phyloP scores from a whole-genome alignment of 2,888 invertebrate species.

The Eubasilissa splendida region DNA sequence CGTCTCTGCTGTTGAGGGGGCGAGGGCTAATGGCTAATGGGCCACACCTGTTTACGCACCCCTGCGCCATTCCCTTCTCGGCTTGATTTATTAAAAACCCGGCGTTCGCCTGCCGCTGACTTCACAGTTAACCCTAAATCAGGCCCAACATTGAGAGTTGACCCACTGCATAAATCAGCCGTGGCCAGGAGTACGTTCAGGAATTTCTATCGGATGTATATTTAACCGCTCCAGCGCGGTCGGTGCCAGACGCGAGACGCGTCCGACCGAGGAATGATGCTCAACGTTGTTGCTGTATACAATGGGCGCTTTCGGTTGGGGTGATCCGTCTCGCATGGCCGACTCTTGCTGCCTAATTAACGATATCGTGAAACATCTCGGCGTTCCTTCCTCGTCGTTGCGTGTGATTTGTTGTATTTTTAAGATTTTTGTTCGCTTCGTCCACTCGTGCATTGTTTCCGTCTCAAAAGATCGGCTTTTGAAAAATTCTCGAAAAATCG shows the following conservation, averaged over 20 bases:
- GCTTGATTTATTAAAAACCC: too few species aligned
- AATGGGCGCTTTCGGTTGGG: not conserved
- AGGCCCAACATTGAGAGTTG: not conserved
- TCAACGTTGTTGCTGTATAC: not conserved
- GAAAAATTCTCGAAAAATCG: too few species aligned
- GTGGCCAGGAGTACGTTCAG: constrained; percentile 3
- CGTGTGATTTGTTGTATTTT: too few species aligned
- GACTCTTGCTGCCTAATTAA: constrained; percentile 11
- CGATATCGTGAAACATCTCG: not conserved
- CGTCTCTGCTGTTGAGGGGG: too few species aligned
- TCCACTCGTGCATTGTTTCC: too few species aligned
- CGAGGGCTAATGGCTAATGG: too few species aligned
- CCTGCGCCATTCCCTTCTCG: not conserved
- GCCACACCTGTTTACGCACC: too few species aligned
- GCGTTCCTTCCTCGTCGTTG: not conserved
- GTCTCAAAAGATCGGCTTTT: too few species aligned
- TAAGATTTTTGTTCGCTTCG: too few species aligned
- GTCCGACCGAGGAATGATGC: not conserved
- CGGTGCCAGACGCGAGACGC: not conserved
- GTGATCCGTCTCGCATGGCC: constrained; percentile 7
- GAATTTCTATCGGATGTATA: constrained; percentile 15
- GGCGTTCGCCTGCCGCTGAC: not conserved
- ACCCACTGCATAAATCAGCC: constrained; percentile 31
- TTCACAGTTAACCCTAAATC: constrained; percentile 26
- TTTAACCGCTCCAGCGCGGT: constrained; percentile 2